phyloP scores from a whole-genome alignment of 2,797 vertebrate genomes.

The Spinibarbus caldwelli region DNA sequence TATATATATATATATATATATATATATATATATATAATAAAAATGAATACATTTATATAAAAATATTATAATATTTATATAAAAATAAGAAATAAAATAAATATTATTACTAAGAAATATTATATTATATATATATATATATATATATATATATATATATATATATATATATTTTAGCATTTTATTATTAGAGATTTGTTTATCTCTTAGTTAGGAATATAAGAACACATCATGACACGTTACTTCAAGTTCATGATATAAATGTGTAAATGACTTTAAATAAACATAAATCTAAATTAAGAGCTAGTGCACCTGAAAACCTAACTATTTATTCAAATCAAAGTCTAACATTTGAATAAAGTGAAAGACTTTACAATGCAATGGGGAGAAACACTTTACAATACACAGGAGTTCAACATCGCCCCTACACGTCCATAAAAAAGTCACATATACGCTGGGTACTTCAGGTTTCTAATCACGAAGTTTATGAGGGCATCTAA shows the following conservation, averaged over 20 bases:
- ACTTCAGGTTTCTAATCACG: slow-evolving; percentile 1
- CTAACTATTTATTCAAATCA: not conserved
- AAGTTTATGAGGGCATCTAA: slow-evolving; percentile 23
- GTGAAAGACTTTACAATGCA: not conserved
- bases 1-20: too few relatives aligned
- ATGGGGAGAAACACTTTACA: not conserved
- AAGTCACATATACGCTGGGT: not conserved
- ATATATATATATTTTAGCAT: not conserved
- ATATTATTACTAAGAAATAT: too few relatives aligned
- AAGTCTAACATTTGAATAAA: not conserved
- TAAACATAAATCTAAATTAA: not conserved
- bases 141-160: too few relatives aligned
- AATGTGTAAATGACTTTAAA: not conserved
- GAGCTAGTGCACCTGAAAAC: not conserved
- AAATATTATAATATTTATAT: too few relatives aligned
- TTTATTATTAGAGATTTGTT: too few relatives aligned
- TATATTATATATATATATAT: too few relatives aligned
- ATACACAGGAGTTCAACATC: not conserved
- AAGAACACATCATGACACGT: not conserved
- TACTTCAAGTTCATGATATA: not conserved
- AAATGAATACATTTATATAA: too few relatives aligned
- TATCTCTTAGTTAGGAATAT: not conserved
- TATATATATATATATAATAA: too few relatives aligned
- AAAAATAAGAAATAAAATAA: too few relatives aligned
- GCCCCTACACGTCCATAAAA: not conserved